Base-by-base conservation (phyloP, 1,140 invertebrate species). In the Drosophila nigromelanica region DNA sequence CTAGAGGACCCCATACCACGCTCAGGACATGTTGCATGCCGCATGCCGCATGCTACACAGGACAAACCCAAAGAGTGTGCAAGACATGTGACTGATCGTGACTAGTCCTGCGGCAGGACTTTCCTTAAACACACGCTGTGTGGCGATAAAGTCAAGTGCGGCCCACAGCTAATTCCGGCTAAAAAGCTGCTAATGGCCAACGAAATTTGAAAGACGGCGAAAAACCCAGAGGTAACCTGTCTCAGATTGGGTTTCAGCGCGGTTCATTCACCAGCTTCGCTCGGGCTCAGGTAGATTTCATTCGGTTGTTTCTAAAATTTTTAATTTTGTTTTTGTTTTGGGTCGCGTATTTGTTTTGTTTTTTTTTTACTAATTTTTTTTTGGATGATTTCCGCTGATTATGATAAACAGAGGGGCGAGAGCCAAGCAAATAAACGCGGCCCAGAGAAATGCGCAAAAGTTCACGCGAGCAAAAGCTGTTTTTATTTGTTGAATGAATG, bases 381-480 rank as follows among this genome's bases (percentile, higher is more conserved):
- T 59, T 59, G 70, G 60, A 73, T 64, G 72, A 75, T 82, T 86
- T 86, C 82, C 82, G 82, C 83, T 89, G 82, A 80, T 85, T 86
- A 82, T 86, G 68, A 76, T 87, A 81, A 78, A 66, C 51, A 76
- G 64, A 43, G 6, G 14, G 48, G 14, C 58, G 5, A 71, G 14
- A 56, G n/a, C 54, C 21, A 61, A 8, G 21, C 50, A 45, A 37
- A 47, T 62, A 45, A 73, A 61, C 35, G 42, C 56, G 62, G 37
- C 52, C 12, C n/a, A 59, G 40, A 63, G 54, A 75, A 73, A 81
- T 81, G 75, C 52, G 78, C 75, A 59, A 71, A 80, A 75, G 56
- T 80, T 78, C 62, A 74, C 73, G 63, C 71, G 40, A 73, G 69
- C 42, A 69, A 72, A 61, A 62, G 50, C 52, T 54, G 18, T 37